Percentiles rank a stretch among this genome's conserved stretches.
Evolutionary conservation across 2,113 vertebrate genomes (phyloP).

Genomic region (Recurvirostra avosetta): DNA sequence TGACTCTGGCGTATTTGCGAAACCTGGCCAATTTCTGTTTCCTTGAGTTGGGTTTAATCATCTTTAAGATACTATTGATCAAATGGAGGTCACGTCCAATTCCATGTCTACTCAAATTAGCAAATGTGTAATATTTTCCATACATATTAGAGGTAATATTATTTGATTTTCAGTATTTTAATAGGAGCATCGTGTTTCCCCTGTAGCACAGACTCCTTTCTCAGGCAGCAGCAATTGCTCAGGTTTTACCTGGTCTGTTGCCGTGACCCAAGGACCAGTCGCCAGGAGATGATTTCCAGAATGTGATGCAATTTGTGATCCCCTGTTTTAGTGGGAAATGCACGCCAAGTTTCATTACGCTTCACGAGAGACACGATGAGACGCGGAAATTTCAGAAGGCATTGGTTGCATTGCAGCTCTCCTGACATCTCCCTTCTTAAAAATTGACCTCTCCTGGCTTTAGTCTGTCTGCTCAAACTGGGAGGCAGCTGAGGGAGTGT

Average conservation of each 20-base stretch:
- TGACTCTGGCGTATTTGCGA: neutral
- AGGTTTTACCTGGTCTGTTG: neutral
- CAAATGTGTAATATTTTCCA: neutral
- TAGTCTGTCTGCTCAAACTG: accelerated
- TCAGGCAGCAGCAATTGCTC: neutral
- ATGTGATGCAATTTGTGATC: neutral
- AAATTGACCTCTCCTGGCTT: neutral
- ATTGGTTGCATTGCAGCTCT: accelerated
- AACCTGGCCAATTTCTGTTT: neutral
- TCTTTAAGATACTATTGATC: neutral
- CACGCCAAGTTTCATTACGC: accelerated
- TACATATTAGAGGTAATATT: neutral
- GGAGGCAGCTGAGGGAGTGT: neutral
- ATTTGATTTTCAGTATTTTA: neutral
- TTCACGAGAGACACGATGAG: accelerated
- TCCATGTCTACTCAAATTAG: neutral
- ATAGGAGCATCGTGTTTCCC: neutral
- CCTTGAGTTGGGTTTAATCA: neutral
- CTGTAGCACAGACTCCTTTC: neutral
- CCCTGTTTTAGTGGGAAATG: accelerated
- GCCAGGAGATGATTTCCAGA: neutral
- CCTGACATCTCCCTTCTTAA: neutral
- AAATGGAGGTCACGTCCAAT: neutral
- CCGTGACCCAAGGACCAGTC: neutral
- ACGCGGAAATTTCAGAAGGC: accelerated